Percentiles rank a stretch among this genome's conserved stretches.
Conservation (phyloP, 2,797 vertebrate genomes). For the Ciconia nigra region DNA sequence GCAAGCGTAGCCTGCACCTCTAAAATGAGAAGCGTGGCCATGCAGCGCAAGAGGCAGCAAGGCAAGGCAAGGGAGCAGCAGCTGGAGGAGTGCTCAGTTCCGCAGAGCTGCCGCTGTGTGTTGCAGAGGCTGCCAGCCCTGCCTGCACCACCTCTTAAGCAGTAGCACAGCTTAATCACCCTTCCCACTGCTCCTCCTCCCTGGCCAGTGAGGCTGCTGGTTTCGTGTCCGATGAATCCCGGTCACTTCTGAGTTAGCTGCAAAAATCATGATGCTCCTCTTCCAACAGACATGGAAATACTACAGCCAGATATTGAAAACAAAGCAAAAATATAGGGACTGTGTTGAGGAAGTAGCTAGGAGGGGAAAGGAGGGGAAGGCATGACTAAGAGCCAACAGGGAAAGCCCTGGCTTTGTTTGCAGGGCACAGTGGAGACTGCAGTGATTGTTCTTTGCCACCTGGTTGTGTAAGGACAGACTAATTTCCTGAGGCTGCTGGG, state of each 20-base stretch:
- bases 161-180: not conserved
- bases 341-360: not conserved
- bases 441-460: not conserved
- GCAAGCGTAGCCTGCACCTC: not conserved
- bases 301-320: not conserved
- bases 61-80: not conserved
- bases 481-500: not conserved
- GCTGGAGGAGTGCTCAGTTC: not conserved
- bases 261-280: not conserved
- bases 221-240: not conserved
- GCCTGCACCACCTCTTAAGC: not conserved
- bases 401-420: not conserved
- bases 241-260: not conserved
- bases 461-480: not conserved
- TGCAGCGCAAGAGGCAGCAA: fast-evolving
- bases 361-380: not conserved
- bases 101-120: not conserved
- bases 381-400: not conserved
- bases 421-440: not conserved
- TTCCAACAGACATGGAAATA: not conserved
- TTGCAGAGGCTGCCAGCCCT: not conserved
- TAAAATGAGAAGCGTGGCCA: not conserved
- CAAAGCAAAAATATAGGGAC: not conserved
- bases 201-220: not conserved
- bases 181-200: not conserved